Conservation (phyloP, 1,140 invertebrate species). For the Heliconius hewitsoni region DNA sequence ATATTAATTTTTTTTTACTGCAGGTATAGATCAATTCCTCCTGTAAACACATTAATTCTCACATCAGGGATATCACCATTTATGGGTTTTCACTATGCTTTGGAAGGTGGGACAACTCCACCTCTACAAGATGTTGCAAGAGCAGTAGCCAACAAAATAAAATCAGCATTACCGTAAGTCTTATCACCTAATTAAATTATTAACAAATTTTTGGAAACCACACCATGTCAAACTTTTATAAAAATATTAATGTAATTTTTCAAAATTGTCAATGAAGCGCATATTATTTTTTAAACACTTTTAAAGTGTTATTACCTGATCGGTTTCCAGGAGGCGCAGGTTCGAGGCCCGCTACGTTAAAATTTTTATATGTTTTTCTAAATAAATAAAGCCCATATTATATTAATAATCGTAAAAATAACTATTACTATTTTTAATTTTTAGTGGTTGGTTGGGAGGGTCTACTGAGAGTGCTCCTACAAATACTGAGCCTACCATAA, state of each 20-base stretch:
- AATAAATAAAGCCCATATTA: too few relatives aligned
- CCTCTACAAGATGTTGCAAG: slow-evolving; percentile 92
- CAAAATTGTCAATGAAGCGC: too few relatives aligned
- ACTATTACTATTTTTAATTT: background rate
- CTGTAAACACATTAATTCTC: slow-evolving; percentile 89
- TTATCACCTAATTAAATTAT: background rate
- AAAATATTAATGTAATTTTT: too few relatives aligned
- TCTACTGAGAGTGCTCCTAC: slow-evolving; percentile 74
- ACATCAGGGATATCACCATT: slow-evolving; percentile 92
- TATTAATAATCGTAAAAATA: too few relatives aligned
- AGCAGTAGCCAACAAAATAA: slow-evolving; percentile 93
- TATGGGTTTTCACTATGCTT: slow-evolving; percentile 93
- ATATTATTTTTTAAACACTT: too few relatives aligned
- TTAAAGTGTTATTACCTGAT: too few relatives aligned
- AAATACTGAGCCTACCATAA: slow-evolving; percentile 74
- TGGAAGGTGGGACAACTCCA: slow-evolving; percentile 90
- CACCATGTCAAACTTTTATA: too few relatives aligned
- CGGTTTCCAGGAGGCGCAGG: too few relatives aligned
- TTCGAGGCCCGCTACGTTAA: too few relatives aligned
- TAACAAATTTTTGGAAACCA: too few relatives aligned
- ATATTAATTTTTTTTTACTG: slow-evolving; percentile 35
- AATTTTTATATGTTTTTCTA: too few relatives aligned
- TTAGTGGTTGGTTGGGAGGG: slow-evolving; percentile 82
- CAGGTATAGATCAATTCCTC: slow-evolving; percentile 87
- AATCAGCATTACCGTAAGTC: slow-evolving; percentile 91